A percentile compares a stretch with the other conserved stretches of the same genome.
These are phyloP conservation scores for Metacarcinus magister DNA, from an alignment of 2,888 invertebrate species.

Conservation along the genomic window DNA sequence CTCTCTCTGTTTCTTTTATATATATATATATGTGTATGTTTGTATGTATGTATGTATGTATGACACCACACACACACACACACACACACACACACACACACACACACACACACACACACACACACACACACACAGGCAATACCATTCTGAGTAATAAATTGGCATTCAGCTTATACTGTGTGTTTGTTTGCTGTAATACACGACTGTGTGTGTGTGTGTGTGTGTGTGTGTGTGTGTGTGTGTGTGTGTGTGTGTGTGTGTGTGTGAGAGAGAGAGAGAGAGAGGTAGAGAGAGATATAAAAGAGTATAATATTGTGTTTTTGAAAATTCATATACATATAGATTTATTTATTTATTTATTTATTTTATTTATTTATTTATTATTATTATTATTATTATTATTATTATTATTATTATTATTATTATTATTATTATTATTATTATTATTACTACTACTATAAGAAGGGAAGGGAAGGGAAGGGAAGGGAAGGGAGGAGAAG, in stretches of 20 bases:
- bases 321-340: background rate
- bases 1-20: constrained; percentile 47
- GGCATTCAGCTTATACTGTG: background rate
- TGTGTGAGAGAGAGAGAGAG: too few species aligned
- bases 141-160: constrained; percentile 26
- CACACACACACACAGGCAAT: background rate
- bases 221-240: constrained; percentile 31
- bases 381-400: constrained; percentile 8
- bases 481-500: background rate
- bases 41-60: too few species aligned
- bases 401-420: background rate
- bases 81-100: too few species aligned
- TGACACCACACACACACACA: too few species aligned
- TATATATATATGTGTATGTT: too few species aligned
- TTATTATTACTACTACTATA: background rate
- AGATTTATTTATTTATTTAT: background rate
- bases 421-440: too few species aligned
- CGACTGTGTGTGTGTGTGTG: constrained; percentile 29
- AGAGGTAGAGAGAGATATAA: background rate
- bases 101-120: too few species aligned
- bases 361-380: background rate
- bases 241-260: too few species aligned
- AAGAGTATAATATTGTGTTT: too few species aligned
- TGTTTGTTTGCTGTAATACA: too few species aligned
- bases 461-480: background rate